Conservation (phyloP, 1,140 invertebrate species). For the Tenebrio molitor region DNA sequence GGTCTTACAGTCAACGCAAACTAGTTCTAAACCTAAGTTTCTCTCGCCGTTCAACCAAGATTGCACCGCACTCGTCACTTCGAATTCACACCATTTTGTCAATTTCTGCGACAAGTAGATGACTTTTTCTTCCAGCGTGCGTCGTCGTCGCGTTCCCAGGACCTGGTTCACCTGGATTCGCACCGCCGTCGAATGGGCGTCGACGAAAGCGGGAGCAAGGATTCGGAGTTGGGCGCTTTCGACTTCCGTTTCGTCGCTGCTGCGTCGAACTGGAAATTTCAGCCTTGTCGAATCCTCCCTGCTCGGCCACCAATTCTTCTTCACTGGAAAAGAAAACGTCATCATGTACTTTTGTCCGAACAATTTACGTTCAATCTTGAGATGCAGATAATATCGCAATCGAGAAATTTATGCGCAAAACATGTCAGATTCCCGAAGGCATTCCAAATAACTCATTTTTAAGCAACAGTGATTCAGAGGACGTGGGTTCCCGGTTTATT, state of each 20-base stretch:
- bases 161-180: slow-evolving; percentile 60
- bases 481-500: slow-evolving; percentile 50
- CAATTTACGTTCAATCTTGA: neutral
- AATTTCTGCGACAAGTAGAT: slow-evolving; percentile 57
- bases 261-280: slow-evolving; percentile 54
- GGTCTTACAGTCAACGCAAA: slow-evolving; percentile 66
- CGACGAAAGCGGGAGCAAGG: slow-evolving; percentile 54
- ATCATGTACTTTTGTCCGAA: slow-evolving; percentile 14
- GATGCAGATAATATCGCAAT: neutral
- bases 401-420: slow-evolving; percentile 18
- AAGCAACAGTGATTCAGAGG: slow-evolving; percentile 42
- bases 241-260: slow-evolving; percentile 48
- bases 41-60: slow-evolving; percentile 67
- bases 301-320: slow-evolving; percentile 49
- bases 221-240: slow-evolving; percentile 61
- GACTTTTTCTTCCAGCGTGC: slow-evolving; percentile 55
- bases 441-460: slow-evolving; percentile 43
- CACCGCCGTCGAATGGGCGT: slow-evolving; percentile 46
- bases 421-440: slow-evolving; percentile 28
- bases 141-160: slow-evolving; percentile 55
- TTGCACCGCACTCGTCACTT: slow-evolving; percentile 69
- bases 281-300: slow-evolving; percentile 48
- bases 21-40: slow-evolving; percentile 70
- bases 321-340: slow-evolving; percentile 61
- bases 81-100: slow-evolving; percentile 71